Percentiles rank a stretch among this genome's conserved stretches.
Conservation (phyloP, 2,113 vertebrate species). For the Poeciliopsis turrubarensis region DNA sequence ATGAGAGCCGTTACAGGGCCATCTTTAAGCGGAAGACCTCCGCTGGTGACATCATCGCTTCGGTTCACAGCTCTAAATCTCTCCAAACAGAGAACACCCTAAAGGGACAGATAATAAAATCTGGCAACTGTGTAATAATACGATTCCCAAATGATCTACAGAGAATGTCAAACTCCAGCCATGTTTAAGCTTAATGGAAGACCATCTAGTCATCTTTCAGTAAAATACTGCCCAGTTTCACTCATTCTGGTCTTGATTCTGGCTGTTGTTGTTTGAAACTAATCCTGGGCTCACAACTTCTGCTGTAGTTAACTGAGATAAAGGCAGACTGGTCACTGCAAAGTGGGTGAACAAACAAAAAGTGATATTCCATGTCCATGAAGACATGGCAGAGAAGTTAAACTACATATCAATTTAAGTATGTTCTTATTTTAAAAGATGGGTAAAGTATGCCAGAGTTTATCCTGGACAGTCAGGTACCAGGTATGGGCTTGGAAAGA, state of each 20-base stretch:
- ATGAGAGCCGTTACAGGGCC: constrained; percentile 27
- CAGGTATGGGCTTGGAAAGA: too few relatives aligned
- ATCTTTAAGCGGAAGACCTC: constrained; percentile 23
- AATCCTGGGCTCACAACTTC: neutral
- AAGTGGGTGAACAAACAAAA: neutral
- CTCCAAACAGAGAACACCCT: neutral
- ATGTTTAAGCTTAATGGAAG: neutral
- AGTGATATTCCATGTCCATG: neutral
- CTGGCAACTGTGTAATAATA: neutral
- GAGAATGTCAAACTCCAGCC: neutral
- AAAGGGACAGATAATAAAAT: neutral
- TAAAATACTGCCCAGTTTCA: neutral
- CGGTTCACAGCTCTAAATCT: constrained; percentile 1
- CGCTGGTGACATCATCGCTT: constrained; percentile 17
- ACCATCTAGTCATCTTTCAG: neutral
- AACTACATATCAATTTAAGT: too few relatives aligned
- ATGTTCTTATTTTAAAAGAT: too few relatives aligned
- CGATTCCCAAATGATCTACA: neutral
- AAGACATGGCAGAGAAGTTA: neutral
- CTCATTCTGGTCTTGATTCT: neutral
- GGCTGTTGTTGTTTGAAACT: neutral
- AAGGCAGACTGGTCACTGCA: neutral
- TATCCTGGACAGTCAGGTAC: too few relatives aligned
- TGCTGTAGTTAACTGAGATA: neutral
- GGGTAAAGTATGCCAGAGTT: too few relatives aligned